phyloP scores from a whole-genome alignment of 2,888 invertebrate species.

The Podotricha telesiphe region DNA sequence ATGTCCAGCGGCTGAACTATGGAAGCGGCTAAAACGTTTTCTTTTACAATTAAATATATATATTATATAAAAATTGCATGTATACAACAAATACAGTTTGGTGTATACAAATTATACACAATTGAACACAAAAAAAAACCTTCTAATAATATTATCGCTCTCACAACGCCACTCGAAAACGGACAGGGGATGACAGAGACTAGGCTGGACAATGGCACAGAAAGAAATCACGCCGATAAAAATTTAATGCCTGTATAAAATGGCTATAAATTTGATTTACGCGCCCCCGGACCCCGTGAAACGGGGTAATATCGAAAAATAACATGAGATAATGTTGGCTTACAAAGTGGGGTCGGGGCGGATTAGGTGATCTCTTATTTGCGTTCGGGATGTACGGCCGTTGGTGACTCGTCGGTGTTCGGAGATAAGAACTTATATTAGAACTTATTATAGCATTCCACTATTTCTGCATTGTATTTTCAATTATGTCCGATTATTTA shows the following conservation, averaged over 20 bases:
- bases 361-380: constrained; percentile 62
- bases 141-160: constrained; percentile 29
- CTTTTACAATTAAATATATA: too few relatives aligned
- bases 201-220: constrained; percentile 72
- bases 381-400: constrained; percentile 43
- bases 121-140: constrained; percentile 25
- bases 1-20: neutral
- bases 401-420: constrained; percentile 32
- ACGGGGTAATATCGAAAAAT: constrained; percentile 82
- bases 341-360: constrained; percentile 70
- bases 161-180: constrained; percentile 37
- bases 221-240: constrained; percentile 81
- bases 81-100: neutral
- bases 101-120: neutral
- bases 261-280: constrained; percentile 83
- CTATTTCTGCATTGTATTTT: neutral
- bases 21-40: neutral
- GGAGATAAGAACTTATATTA: neutral
- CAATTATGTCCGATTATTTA: neutral
- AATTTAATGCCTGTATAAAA: constrained; percentile 82
- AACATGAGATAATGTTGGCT: constrained; percentile 81
- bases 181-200: constrained; percentile 60
- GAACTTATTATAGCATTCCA: neutral
- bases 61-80: neutral
- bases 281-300: constrained; percentile 70